A percentile compares a stretch with the other conserved stretches of the same genome.
Evolutionary conservation across 2,888 invertebrate species (phyloP).

Genomic region (Slavum lentiscoides): DNA sequence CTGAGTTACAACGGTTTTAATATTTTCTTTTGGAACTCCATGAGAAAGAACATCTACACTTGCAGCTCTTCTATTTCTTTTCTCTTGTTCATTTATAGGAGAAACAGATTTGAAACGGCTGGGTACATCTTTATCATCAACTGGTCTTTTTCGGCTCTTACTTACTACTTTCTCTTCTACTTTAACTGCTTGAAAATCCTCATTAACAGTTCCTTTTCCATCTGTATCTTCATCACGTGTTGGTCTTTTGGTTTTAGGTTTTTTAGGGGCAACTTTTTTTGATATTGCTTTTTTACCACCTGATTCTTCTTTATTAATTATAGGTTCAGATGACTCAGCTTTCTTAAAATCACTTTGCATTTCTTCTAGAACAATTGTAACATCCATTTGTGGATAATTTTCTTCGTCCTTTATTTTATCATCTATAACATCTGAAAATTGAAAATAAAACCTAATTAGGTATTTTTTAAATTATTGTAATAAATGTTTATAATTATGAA

Average conservation of each 20-base stretch:
- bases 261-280: conserved; percentile 2
- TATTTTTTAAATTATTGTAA: neutral
- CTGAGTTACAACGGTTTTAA: neutral
- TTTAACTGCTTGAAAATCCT: neutral
- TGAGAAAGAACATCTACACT: conserved; percentile 15
- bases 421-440: neutral
- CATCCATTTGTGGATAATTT: conserved; percentile 1
- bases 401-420: neutral
- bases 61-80: conserved; percentile 16
- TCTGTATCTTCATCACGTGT: neutral
- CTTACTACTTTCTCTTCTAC: neutral
- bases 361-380: neutral
- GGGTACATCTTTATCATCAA: neutral
- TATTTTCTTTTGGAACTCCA: conserved; percentile 2
- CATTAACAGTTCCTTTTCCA: neutral
- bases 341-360: neutral
- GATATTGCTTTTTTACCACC: neutral
- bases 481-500: too few relatives aligned
- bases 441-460: neutral
- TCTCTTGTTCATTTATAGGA: neutral
- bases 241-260: conserved; percentile 6
- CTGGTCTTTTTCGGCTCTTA: conserved; percentile 22
- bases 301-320: neutral
- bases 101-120: neutral
- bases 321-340: neutral